Percentiles rank a stretch among this genome's conserved stretches.
Evolutionary conservation across 2,113 vertebrate species (phyloP).

Genomic region (Tupaia tana): DNA sequence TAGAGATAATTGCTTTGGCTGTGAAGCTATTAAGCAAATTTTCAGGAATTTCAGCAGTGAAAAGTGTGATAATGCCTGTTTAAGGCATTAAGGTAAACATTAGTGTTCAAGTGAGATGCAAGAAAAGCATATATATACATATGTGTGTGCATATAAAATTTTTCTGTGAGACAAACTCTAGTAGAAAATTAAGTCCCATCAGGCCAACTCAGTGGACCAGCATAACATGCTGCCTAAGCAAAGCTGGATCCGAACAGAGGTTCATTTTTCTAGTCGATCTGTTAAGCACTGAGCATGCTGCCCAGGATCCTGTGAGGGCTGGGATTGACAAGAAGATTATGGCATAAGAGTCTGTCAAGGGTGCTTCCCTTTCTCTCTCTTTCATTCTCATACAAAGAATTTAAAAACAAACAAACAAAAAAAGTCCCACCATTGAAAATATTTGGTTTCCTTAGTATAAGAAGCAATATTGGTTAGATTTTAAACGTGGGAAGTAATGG

Average conservation of each 20-base stretch:
- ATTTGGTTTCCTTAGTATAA: not conserved
- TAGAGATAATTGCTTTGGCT: constrained; percentile 65
- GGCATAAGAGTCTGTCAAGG: no score
- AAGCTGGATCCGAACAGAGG: no score
- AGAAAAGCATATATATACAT: not conserved
- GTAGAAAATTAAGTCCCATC: not conserved
- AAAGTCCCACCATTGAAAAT: not conserved
- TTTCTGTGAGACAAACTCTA: not conserved
- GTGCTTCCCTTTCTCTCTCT: no score
- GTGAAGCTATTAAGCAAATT: constrained; percentile 52
- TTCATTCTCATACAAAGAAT: no score
- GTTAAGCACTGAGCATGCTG: no score
- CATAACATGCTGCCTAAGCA: no score
- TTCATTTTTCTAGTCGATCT: no score
- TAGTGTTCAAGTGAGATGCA: not conserved
- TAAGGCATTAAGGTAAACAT: constrained; percentile 39
- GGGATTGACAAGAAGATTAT: no score
- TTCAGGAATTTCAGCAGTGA: constrained; percentile 49
- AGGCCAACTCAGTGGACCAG: no score
- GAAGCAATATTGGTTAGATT: not conserved
- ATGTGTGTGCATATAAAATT: not conserved
- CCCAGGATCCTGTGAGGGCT: no score
- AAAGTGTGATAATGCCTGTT: constrained; percentile 44
- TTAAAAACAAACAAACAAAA: no score
- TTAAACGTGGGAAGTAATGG: not conserved